Percentiles rank a stretch among this genome's conserved stretches.
phyloP scores from a whole-genome alignment of 23 tunicate species.

The Corella eumyota region DNA sequence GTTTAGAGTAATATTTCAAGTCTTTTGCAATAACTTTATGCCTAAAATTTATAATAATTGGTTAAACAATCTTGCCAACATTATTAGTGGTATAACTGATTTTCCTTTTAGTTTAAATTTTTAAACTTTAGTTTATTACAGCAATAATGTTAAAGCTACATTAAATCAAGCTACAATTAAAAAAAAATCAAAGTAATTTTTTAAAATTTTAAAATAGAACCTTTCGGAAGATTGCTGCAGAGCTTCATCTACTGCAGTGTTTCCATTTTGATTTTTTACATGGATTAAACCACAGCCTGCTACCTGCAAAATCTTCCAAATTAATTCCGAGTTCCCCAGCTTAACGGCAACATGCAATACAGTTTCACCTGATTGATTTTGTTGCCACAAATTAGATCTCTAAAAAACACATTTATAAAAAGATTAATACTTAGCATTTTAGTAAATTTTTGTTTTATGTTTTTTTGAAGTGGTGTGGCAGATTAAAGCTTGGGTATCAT shows the following conservation, averaged over 20 bases:
- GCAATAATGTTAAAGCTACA: not conserved
- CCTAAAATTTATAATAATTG: not conserved
- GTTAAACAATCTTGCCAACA: not conserved
- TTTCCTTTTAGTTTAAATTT: no score
- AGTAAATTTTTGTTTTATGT: not conserved
- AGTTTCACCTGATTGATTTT: conserved; percentile 52
- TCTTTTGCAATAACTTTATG: conserved; percentile 14
- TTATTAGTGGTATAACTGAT: no score
- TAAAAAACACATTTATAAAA: conserved; percentile 5
- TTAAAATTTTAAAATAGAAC: not conserved
- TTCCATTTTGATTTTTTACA: conserved; percentile 42
- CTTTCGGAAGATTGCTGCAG: conserved; percentile 13
- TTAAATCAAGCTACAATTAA: not conserved
- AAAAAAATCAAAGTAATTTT: not conserved
- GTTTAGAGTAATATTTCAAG: conserved; percentile 20
- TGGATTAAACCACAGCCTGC: conserved; percentile 27
- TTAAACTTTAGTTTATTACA: not conserved
- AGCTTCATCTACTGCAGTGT: conserved; percentile 43
- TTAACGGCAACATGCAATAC: conserved; percentile 52
- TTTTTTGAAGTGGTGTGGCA: not conserved
- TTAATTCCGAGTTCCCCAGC: conserved; percentile 35
- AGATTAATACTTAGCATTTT: not conserved
- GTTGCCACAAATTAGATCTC: conserved; percentile 21
- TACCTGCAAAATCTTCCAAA: conserved; percentile 35
- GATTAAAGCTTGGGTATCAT: no score